Evolutionary conservation across 30 jellyfish, hydroid and myxozoan genomes (phyloP).

Genomic region (Aurelia sp.): DNA sequence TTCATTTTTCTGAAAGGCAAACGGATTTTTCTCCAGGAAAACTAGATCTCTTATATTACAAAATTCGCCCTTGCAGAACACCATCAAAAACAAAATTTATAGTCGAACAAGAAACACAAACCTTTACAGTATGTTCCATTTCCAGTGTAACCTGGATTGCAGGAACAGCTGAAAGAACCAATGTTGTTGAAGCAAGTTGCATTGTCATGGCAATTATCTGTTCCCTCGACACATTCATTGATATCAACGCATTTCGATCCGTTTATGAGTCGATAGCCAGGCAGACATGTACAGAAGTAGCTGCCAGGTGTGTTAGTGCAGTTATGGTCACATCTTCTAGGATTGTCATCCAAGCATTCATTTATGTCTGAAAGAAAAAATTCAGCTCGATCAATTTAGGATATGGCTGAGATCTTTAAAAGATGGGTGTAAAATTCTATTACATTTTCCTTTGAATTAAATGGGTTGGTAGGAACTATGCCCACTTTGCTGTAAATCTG

Average conservation of each 20-base stretch:
- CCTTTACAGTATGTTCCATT: slow-evolving; percentile 53
- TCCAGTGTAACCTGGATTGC: slow-evolving; percentile 59
- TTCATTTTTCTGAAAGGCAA: no score
- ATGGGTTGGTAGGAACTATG: no score
- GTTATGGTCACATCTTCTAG: slow-evolving; percentile 28
- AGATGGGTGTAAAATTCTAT: no score
- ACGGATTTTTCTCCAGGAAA: no score
- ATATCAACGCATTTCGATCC: slow-evolving; percentile 33
- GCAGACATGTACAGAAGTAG: slow-evolving; percentile 39
- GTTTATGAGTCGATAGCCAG: slow-evolving; percentile 56
- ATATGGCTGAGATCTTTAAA: no score
- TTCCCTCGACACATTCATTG: slow-evolving; percentile 46
- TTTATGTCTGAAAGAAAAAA: slow-evolving; percentile 25
- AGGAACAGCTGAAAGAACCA: slow-evolving; percentile 56
- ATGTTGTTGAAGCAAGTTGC: slow-evolving; percentile 32
- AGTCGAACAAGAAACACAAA: neutral
- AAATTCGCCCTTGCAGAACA: no score
- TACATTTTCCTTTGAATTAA: no score
- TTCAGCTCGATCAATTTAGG: no score
- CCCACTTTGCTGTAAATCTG: no score
- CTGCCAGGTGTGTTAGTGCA: slow-evolving; percentile 53
- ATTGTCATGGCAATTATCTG: slow-evolving; percentile 35
- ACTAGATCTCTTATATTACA: no score
- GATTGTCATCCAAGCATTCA: slow-evolving; percentile 30
- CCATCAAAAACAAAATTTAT: no score